These are phyloP conservation scores for Dyspetes luteomarginatus DNA, from an alignment of 2,888 invertebrate genomes.

Conservation along the genomic window DNA sequence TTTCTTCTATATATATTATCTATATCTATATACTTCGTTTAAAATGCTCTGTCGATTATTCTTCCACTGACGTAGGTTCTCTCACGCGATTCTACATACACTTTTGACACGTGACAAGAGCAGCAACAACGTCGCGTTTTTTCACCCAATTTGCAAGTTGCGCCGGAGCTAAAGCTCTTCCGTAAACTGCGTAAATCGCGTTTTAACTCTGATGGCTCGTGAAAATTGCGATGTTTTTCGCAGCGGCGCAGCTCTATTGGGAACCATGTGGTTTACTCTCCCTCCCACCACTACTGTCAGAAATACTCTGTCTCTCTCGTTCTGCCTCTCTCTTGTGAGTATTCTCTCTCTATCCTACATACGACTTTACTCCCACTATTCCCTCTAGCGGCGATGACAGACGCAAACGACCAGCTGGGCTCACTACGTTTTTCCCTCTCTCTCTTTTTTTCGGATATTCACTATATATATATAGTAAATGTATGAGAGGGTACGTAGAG, in stretches of 20 bases:
- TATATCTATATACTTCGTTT: neutral
- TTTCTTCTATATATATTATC: slow-evolving; percentile 10
- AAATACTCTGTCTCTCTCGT: slow-evolving; percentile 20
- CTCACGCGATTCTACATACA: slow-evolving; percentile 65
- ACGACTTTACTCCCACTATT: slow-evolving; percentile 31
- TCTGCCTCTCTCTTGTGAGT: neutral
- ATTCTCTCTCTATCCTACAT: slow-evolving; percentile 1
- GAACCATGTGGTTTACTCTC: slow-evolving; percentile 70
- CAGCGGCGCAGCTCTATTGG: slow-evolving; percentile 62
- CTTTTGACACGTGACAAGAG: slow-evolving; percentile 55
- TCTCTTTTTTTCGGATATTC: slow-evolving; percentile 9
- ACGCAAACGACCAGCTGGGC: slow-evolving; percentile 56
- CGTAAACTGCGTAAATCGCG: slow-evolving; percentile 69
- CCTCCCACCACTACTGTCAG: slow-evolving; percentile 53
- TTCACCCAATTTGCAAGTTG: neutral
- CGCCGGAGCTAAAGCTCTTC: slow-evolving; percentile 58
- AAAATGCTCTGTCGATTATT: slow-evolving; percentile 8
- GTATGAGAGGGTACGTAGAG: neutral
- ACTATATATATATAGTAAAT: neutral
- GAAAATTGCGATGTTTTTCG: slow-evolving; percentile 68
- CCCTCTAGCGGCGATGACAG: slow-evolving; percentile 53
- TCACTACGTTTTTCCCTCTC: slow-evolving; percentile 2
- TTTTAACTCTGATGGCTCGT: slow-evolving; percentile 41
- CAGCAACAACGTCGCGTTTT: slow-evolving; percentile 3
- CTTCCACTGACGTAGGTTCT: slow-evolving; percentile 57